phyloP scores from a whole-genome alignment of 2,113 vertebrate species.

The Gobius niger region DNA sequence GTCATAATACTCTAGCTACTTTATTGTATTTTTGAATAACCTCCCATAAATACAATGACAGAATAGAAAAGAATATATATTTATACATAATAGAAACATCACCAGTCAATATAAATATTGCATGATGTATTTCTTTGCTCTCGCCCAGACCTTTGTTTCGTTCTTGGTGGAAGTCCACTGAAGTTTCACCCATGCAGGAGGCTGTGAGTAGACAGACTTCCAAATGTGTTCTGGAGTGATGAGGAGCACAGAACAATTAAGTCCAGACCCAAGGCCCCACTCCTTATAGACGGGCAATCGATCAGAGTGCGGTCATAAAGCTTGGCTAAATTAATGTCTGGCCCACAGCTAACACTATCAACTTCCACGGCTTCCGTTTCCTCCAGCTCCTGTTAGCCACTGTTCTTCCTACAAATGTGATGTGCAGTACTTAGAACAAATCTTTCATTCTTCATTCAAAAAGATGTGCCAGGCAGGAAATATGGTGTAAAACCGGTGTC shows the following conservation, averaged over 20 bases:
- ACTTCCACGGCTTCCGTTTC: conserved; percentile 51
- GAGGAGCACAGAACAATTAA: conserved; percentile 70
- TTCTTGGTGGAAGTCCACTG: background rate
- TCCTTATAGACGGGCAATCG: conserved; percentile 64
- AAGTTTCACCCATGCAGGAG: background rate
- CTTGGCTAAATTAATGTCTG: conserved; percentile 67
- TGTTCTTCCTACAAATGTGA: background rate
- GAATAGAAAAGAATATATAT: background rate
- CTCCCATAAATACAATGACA: background rate
- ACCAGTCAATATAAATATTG: background rate
- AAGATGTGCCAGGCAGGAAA: too few relatives aligned
- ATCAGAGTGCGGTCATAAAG: conserved; percentile 70
- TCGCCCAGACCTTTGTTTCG: background rate
- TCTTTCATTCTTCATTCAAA: background rate
- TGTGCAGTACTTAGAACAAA: background rate
- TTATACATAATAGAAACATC: too few relatives aligned
- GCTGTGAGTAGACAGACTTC: conserved; percentile 57
- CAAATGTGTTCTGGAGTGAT: conserved; percentile 61
- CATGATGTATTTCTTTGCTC: too few relatives aligned
- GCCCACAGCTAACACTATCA: conserved; percentile 58
- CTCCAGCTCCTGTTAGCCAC: conserved; percentile 14
- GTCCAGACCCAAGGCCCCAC: conserved; percentile 57
- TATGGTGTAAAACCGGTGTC: too few relatives aligned
- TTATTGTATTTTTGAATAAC: background rate
- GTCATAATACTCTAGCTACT: background rate